Conservation (phyloP, 2,797 vertebrate genomes). For the Allobates femoralis region DNA sequence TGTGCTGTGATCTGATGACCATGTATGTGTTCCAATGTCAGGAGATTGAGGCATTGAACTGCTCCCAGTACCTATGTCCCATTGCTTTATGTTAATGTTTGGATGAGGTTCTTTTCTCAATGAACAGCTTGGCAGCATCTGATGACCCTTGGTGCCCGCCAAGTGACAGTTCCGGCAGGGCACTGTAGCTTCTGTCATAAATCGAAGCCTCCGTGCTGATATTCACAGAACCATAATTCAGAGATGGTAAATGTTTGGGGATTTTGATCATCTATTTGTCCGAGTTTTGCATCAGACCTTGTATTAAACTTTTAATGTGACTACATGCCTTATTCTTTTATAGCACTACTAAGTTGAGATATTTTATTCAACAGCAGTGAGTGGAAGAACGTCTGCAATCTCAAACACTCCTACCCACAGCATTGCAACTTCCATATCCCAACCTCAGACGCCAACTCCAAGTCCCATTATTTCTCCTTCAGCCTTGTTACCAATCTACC, state of each 20-base stretch:
- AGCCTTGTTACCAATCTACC: slow-evolving; percentile 83
- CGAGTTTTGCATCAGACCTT: neutral
- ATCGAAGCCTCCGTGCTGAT: neutral
- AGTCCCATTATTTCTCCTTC: slow-evolving; percentile 84
- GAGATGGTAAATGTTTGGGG: neutral
- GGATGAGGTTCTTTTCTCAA: neutral
- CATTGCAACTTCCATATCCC: slow-evolving; percentile 81
- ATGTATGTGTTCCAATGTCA: too few species aligned
- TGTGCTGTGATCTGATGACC: too few species aligned
- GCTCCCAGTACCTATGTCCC: too few species aligned
- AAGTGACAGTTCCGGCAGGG: neutral
- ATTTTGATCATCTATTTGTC: neutral
- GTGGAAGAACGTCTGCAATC: slow-evolving; percentile 83
- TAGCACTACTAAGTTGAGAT: slow-evolving; percentile 71
- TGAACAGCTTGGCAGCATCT: neutral
- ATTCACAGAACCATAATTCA: neutral
- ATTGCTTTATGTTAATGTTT: too few species aligned
- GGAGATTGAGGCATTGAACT: too few species aligned
- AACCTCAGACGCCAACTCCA: slow-evolving; percentile 81
- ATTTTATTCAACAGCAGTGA: slow-evolving; percentile 85
- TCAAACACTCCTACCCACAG: slow-evolving; percentile 84
- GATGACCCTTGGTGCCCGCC: too few species aligned
- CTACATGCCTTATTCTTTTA: slow-evolving; percentile 18
- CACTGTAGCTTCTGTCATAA: neutral
- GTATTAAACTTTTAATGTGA: neutral